Percentiles rank a stretch among this genome's conserved stretches.
Conservation (phyloP, 2,797 vertebrate genomes). For the Etheostoma nigrum region DNA sequence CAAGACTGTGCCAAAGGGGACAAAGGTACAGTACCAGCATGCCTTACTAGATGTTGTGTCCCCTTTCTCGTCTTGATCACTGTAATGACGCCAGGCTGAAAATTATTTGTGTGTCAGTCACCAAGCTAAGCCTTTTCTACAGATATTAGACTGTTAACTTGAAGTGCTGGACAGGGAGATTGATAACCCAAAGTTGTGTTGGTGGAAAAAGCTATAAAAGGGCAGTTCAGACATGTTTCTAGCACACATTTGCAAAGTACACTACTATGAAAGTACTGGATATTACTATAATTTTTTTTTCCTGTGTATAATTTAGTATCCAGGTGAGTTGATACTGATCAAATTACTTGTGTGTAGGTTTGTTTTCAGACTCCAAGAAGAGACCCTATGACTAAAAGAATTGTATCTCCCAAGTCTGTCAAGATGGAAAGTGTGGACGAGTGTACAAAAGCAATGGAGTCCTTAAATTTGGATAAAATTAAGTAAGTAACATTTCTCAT, state of each 20-base stretch:
- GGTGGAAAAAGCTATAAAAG: not conserved
- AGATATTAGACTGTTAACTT: not conserved
- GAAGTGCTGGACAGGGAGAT: not conserved
- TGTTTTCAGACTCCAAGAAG: conserved; percentile 95
- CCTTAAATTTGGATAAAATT: conserved; percentile 57
- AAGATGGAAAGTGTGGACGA: conserved; percentile 79
- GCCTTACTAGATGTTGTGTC: not conserved
- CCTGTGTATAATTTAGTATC: not conserved
- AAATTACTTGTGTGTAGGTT: conserved; percentile 83
- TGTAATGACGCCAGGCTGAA: not conserved
- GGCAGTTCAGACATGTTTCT: conserved; percentile 4
- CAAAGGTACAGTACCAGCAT: conserved; percentile 84
- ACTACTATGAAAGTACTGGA: not conserved
- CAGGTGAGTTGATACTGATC: conserved; percentile 7
- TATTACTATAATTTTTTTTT: not conserved
- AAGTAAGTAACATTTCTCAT: conserved; percentile 79
- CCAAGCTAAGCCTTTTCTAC: too few species aligned
- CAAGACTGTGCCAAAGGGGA: conserved; percentile 80
- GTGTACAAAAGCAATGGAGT: conserved; percentile 58
- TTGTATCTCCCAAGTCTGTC: conserved; percentile 86
- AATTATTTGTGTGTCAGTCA: not conserved
- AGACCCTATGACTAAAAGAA: conserved; percentile 91
- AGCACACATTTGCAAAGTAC: not conserved
- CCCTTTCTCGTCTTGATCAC: not conserved
- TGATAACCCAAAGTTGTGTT: not conserved